Conservation (phyloP, 2,888 invertebrate species). For the Leptopilina syphax region DNA sequence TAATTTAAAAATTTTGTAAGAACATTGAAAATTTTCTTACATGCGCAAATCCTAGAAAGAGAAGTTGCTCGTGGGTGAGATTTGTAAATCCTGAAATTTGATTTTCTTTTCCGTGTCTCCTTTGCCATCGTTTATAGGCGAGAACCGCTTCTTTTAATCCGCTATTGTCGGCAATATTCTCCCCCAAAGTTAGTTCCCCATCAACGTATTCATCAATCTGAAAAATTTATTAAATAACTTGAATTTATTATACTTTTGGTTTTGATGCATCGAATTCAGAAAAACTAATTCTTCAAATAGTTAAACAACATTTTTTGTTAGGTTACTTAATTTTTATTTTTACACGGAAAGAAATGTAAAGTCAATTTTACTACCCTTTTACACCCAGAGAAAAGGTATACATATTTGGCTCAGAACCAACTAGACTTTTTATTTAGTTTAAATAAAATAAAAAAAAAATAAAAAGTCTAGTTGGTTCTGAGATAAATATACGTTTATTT, state of each 20-base stretch:
- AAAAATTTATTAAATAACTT: background rate
- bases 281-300: too few species aligned
- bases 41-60: constrained; percentile 90
- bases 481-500: too few species aligned
- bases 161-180: constrained; percentile 91
- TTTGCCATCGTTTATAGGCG: constrained; percentile 82
- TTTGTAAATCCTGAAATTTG: constrained; percentile 86
- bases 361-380: too few species aligned
- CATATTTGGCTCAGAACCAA: too few species aligned
- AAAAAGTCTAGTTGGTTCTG: too few species aligned
- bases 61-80: constrained; percentile 85
- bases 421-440: too few species aligned
- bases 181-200: constrained; percentile 86
- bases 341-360: too few species aligned
- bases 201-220: constrained; percentile 80
- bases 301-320: background rate
- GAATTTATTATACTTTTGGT: background rate
- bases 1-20: too few species aligned
- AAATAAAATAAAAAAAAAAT: too few species aligned
- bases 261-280: too few species aligned
- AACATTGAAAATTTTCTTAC: constrained; percentile 77
- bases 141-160: constrained; percentile 86
- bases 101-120: constrained; percentile 80
- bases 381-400: too few species aligned
- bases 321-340: background rate